phyloP scores from a whole-genome alignment of 2,888 invertebrate genomes.

The Callyntrura guangdongensis region DNA sequence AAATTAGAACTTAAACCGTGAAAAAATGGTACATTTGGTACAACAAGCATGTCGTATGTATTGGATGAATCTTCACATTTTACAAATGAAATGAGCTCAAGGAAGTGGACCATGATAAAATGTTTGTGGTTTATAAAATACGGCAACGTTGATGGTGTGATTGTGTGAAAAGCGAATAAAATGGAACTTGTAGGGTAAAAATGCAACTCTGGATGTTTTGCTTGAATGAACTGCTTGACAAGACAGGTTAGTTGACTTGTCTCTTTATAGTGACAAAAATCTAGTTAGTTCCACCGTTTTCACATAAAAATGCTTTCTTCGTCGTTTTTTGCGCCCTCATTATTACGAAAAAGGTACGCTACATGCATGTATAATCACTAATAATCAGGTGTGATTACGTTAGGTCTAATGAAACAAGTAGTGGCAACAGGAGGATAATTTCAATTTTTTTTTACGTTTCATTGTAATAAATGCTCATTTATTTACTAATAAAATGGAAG shows the following conservation, averaged over 20 bases:
- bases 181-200: background rate
- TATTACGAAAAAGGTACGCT: too few species aligned
- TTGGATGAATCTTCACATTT: constrained; percentile 21
- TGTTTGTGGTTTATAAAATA: background rate
- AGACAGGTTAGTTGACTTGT: background rate
- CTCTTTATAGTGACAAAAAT: constrained; percentile 40
- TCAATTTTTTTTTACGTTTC: too few species aligned
- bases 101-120: constrained; percentile 59
- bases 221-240: constrained; percentile 18
- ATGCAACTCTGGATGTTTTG: constrained; percentile 13
- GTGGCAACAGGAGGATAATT: too few species aligned
- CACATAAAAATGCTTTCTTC: background rate
- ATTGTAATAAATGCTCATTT: too few species aligned
- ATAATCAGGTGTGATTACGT: too few species aligned
- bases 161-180: background rate
- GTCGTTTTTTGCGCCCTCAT: background rate
- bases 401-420: too few species aligned
- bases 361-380: too few species aligned
- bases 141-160: background rate
- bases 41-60: background rate
- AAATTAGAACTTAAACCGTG: background rate
- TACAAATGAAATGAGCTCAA: background rate
- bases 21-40: background rate
- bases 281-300: constrained; percentile 63
- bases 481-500: too few species aligned